These are phyloP conservation scores for Philypnodon macrostomus DNA, from an alignment of 2,797 vertebrate species.

Conservation along the genomic window DNA sequence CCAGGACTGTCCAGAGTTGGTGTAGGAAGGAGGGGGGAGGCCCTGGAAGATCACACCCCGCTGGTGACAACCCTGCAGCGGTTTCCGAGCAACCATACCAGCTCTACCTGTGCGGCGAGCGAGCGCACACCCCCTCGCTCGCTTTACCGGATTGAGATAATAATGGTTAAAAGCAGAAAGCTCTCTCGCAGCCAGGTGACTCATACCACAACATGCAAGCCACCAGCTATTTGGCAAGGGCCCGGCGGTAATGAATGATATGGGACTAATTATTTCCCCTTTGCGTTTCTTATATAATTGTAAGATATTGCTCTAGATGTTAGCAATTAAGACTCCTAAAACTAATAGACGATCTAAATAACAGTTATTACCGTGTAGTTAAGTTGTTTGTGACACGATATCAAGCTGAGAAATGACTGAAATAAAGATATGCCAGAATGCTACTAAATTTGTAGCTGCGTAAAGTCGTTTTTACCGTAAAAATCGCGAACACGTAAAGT, in stretches of 20 bases:
- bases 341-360: too few species aligned
- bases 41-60: constrained; percentile 72
- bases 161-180: constrained; percentile 74
- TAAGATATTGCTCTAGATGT: too few species aligned
- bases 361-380: too few species aligned
- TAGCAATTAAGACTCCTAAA: too few species aligned
- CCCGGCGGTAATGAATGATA: constrained; percentile 35
- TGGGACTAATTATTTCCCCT: constrained; percentile 15
- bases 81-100: constrained; percentile 87
- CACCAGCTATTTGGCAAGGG: constrained; percentile 42
- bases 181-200: constrained; percentile 71
- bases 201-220: constrained; percentile 64
- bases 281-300: constrained; percentile 5
- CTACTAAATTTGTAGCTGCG: neutral
- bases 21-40: neutral
- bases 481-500: neutral
- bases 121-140: constrained; percentile 73
- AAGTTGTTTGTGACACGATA: too few species aligned
- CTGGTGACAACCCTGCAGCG: constrained; percentile 82
- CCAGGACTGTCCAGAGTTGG: constrained; percentile 1
- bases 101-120: constrained; percentile 89
- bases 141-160: constrained; percentile 69
- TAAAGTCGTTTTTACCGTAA: neutral
- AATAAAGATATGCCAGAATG: neutral
- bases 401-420: too few species aligned